Evolutionary conservation across 2,113 vertebrate genomes (phyloP).

Genomic region (Dicerorhinus sumatrensis): DNA sequence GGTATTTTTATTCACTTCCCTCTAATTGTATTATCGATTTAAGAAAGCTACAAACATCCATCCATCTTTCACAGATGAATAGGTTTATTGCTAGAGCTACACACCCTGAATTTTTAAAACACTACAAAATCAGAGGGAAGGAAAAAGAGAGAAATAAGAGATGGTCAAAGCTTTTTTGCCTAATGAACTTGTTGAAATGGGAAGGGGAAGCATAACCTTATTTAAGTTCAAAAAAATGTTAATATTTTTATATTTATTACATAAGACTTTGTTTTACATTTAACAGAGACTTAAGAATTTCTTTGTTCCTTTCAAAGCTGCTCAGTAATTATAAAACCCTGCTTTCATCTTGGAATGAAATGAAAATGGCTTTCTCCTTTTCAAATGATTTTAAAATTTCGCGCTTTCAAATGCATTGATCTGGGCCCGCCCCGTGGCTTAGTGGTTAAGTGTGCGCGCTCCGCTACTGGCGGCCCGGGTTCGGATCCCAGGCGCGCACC

Average conservation of each 20-base stretch:
- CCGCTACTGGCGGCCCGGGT: too few species aligned
- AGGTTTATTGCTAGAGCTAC: conserved; percentile 42
- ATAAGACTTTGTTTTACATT: conserved; percentile 40
- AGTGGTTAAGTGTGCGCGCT: too few species aligned
- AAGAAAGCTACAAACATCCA: conserved; percentile 51
- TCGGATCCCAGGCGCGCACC: too few species aligned
- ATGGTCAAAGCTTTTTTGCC: conserved; percentile 3
- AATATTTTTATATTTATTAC: conserved; percentile 61
- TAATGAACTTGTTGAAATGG: conserved; percentile 17
- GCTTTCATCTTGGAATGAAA: conserved; percentile 57
- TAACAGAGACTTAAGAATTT: conserved; percentile 46
- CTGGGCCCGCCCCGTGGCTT: background rate
- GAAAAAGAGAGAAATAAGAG: conserved; percentile 27
- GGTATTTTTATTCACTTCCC: conserved; percentile 55
- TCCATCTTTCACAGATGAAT: conserved; percentile 57
- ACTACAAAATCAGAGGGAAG: conserved; percentile 23
- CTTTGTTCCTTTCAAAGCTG: conserved; percentile 32
- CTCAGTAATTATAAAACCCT: conserved; percentile 57
- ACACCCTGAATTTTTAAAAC: conserved; percentile 61
- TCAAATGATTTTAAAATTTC: background rate
- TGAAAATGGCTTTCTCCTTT: conserved; percentile 17
- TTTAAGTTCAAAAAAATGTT: conserved; percentile 54
- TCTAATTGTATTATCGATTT: conserved; percentile 65
- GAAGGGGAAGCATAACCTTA: background rate
- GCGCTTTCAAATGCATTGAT: background rate